phyloP scores from a whole-genome alignment of 64 coral and sea anemone genomes.

The Dendronephthya gigantea region DNA sequence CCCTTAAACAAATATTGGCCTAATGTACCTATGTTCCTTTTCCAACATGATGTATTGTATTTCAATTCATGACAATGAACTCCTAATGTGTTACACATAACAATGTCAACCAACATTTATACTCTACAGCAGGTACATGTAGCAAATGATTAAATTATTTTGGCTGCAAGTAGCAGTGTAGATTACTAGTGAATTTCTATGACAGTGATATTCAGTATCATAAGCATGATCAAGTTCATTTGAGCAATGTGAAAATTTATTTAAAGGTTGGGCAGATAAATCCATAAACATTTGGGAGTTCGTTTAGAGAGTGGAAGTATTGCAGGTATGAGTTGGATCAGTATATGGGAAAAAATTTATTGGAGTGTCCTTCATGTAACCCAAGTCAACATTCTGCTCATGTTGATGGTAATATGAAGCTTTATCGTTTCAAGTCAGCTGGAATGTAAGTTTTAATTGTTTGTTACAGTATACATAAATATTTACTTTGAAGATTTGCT shows the following conservation, averaged over 20 bases:
- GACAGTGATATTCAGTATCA: no score
- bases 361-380: constrained; percentile 1
- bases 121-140: no score
- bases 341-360: not conserved
- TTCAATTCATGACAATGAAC: not conserved
- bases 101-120: no score
- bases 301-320: constrained; percentile 27
- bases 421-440: no score
- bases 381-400: constrained; percentile 2
- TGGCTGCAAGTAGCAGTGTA: no score
- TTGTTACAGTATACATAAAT: not conserved
- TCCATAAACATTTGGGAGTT: not conserved
- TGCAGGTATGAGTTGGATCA: not conserved
- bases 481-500: not conserved
- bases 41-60: not conserved
- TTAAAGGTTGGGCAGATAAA: constrained; percentile 8
- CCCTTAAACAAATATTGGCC: no score
- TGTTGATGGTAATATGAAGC: constrained; percentile 26
- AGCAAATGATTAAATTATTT: no score
- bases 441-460: no score
- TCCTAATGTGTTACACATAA: not conserved
- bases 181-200: no score
- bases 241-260: not conserved
- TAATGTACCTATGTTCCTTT: no score
- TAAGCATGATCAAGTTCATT: no score